phyloP scores from a whole-genome alignment of 2,797 vertebrate genomes.

The Sebastes trivittatus region DNA sequence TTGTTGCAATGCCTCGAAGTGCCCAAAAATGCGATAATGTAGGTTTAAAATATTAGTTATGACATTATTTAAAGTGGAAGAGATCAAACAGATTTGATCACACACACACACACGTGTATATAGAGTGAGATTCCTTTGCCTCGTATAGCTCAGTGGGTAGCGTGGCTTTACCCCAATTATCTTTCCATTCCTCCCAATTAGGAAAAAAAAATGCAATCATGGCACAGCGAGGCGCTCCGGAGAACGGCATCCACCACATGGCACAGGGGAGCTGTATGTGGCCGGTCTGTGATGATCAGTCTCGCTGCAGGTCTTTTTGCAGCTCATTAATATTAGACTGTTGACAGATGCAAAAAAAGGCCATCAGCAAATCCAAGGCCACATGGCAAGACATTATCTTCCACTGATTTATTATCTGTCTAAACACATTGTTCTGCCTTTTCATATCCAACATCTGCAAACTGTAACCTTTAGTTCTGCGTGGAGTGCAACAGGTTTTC shows the following conservation, averaged over 20 bases:
- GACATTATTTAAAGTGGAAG: not conserved
- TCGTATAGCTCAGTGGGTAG: not conserved
- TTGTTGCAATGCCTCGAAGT: not conserved
- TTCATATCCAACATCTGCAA: slow-evolving; percentile 35
- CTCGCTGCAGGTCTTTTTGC: slow-evolving; percentile 16
- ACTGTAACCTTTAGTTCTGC: slow-evolving; percentile 22
- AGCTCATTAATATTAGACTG: slow-evolving; percentile 42
- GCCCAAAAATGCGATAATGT: not conserved
- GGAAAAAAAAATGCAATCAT: slow-evolving; percentile 10
- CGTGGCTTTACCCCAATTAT: slow-evolving; percentile 5
- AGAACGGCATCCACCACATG: slow-evolving; percentile 14
- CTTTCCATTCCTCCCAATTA: slow-evolving; percentile 2
- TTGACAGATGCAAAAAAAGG: slow-evolving; percentile 31
- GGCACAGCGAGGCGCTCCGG: not conserved
- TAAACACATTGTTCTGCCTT: slow-evolving; percentile 7
- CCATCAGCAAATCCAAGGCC: slow-evolving; percentile 36
- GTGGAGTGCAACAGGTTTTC: slow-evolving; percentile 23
- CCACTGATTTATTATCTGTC: slow-evolving; percentile 23
- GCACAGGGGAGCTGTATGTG: slow-evolving; percentile 17
- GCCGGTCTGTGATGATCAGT: slow-evolving; percentile 47
- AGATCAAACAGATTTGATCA: not conserved
- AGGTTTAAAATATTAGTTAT: not conserved
- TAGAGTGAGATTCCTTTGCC: not conserved
- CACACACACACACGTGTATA: not conserved
- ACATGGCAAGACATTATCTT: slow-evolving; percentile 28